Evolutionary conservation across 2,888 invertebrate species (phyloP), one percentile per base, ranked within the genome.

Genomic region (Acronicta aceris): DNA sequence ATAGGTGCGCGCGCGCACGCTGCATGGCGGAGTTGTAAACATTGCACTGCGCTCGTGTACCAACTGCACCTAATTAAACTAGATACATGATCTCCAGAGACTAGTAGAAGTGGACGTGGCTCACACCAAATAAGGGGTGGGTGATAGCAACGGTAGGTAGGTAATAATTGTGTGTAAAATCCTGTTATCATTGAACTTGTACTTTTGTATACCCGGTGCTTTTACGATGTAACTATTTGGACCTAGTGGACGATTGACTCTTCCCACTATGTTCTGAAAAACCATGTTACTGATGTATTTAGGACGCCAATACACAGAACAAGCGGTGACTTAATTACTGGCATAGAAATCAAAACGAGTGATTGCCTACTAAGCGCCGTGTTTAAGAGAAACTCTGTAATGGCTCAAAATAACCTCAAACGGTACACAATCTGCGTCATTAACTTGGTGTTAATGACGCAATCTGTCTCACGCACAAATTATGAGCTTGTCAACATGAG

Each of bases 11-110:
- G 30, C 50, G 27, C 21, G 40, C 49, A 47, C 9, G 30, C 30
- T 30, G 50, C 48, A 52, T 53, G 21, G 30, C 57, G 15, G 36
- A 12, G 42, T 21, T 49, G 54, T 54, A 16, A 46, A 53, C 64
- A 48, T 43, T 13, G 56, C 40, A 25, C 46, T 41, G 45, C 21
- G 17, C 33, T 51, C 38, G 48, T 47, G 61, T 41, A 27, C 30
- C 41, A 27, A 10, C 53, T 42, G 17, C 8, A 50, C 42, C 41
- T 74, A 54, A 74, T 65, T 59, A 62, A 55, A 71, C 41, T 51
- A 53, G 47, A 63, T 45, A 57, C 30, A 30, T 30, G 33, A 33
- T 4, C 2, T 33, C 12, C 33, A 12, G 33, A 33, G 1, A 12
- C 33, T 33, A 12, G 33, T 12, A 12, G 33, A 33, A 33, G 33